phyloP scores from a whole-genome alignment of 1,140 invertebrate species.

The Harlomillsia oculata region DNA sequence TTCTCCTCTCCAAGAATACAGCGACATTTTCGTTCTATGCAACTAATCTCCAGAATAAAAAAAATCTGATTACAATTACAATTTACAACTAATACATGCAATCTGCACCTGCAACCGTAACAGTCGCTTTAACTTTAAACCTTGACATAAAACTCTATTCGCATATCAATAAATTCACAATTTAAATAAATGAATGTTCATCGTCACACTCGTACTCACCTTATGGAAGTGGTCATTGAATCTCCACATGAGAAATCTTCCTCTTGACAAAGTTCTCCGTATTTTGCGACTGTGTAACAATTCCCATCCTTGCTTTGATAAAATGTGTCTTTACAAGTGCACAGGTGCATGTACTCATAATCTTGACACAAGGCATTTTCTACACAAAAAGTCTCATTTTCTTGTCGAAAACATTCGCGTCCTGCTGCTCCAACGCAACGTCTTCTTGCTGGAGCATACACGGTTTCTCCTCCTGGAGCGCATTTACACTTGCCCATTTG shows the following conservation, averaged over 20 bases:
- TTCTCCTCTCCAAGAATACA: conserved; percentile 23
- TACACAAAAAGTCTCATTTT: conserved; percentile 21
- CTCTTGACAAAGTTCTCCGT: conserved; percentile 15
- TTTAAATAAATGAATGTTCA: background rate
- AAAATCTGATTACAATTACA: background rate
- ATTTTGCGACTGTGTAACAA: conserved; percentile 18
- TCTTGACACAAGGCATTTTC: conserved; percentile 15
- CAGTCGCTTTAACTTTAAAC: too few relatives aligned
- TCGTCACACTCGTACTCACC: background rate
- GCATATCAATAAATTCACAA: too few relatives aligned
- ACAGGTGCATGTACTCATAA: conserved; percentile 20
- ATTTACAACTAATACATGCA: too few relatives aligned
- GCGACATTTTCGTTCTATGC: conserved; percentile 8
- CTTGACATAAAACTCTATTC: too few relatives aligned
- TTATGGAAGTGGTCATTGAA: conserved; percentile 7
- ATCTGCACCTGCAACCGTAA: too few relatives aligned
- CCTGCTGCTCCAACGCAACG: conserved; percentile 20
- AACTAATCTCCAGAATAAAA: conserved; percentile 4
- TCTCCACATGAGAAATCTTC: conserved; percentile 25
- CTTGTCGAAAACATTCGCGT: conserved; percentile 1
- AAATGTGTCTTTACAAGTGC: conserved; percentile 6
- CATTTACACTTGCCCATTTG: conserved; percentile 16
- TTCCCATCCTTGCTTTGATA: conserved; percentile 19
- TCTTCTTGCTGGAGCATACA: conserved; percentile 8
- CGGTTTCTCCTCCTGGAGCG: conserved; percentile 21